Evolutionary conservation across 1,140 invertebrate genomes (phyloP).

Genomic region (Metaphire vulgaris): DNA sequence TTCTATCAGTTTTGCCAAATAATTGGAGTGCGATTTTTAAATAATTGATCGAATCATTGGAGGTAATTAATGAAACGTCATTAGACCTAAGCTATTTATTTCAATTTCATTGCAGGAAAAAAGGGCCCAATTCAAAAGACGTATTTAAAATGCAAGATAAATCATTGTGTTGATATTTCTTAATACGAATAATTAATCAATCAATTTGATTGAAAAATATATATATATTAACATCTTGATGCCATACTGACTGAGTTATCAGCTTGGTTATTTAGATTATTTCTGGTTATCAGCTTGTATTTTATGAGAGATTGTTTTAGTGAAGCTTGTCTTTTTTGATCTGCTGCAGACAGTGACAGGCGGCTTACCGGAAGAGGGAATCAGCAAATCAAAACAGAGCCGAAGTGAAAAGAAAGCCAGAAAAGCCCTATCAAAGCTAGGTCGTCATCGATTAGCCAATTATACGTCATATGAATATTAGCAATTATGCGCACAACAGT

Average conservation of each 20-base stretch:
- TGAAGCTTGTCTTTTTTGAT: not conserved
- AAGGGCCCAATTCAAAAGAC: too few species aligned
- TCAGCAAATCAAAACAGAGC: slow-evolving; percentile 93
- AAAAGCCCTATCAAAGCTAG: slow-evolving; percentile 98
- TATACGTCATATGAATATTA: not conserved
- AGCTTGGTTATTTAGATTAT: not conserved
- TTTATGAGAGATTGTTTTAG: not conserved
- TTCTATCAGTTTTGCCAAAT: not conserved
- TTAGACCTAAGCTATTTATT: not conserved
- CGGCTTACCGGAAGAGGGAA: slow-evolving; percentile 72
- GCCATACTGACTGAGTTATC: not conserved
- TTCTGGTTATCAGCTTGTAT: not conserved
- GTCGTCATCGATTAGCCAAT: slow-evolving; percentile 44
- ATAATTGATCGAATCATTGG: not conserved
- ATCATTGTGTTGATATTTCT: too few species aligned
- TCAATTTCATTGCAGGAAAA: not conserved
- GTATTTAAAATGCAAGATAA: too few species aligned
- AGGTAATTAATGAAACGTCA: not conserved
- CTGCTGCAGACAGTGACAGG: slow-evolving; percentile 46
- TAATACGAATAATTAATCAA: too few species aligned
- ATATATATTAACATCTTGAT: not conserved
- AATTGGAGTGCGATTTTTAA: not conserved
- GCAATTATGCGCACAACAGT: not conserved
- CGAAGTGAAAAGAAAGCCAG: slow-evolving; percentile 97
- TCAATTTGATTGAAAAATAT: not conserved